phyloP scores from a whole-genome alignment of 1,140 invertebrate species.

The Polypedilum vanderplanki region DNA sequence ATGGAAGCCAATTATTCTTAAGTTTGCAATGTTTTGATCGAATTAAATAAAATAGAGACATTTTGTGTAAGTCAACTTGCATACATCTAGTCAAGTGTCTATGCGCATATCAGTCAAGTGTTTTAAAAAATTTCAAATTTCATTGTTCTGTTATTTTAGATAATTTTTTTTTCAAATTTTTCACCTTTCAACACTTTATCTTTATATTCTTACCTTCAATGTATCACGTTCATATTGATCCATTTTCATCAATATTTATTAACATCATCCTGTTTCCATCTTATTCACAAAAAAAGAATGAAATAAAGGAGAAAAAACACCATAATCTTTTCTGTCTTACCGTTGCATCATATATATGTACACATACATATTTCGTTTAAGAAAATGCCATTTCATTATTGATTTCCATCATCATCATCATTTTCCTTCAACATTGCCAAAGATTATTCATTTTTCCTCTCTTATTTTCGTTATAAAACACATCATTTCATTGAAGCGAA shows the following conservation, averaged over 20 bases:
- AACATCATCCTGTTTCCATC: neutral
- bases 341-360: neutral
- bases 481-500: neutral
- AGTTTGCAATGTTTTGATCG: too few relatives aligned
- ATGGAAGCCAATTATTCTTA: too few relatives aligned
- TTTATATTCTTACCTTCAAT: neutral
- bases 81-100: too few relatives aligned
- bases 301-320: neutral
- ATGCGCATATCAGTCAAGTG: too few relatives aligned
- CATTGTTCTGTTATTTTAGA: too few relatives aligned
- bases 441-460: slow-evolving; percentile 24
- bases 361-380: too few relatives aligned
- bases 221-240: neutral
- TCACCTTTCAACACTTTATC: neutral
- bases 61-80: too few relatives aligned
- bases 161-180: too few relatives aligned
- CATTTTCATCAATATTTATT: slow-evolving; percentile 15
- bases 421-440: neutral
- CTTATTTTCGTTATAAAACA: neutral
- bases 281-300: neutral
- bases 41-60: too few relatives aligned
- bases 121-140: too few relatives aligned
- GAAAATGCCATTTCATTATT: slow-evolving; percentile 28
- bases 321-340: neutral
- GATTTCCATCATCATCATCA: slow-evolving; percentile 24